phyloP scores from a whole-genome alignment of 2,113 vertebrate species.

The Indicator maculatus region DNA sequence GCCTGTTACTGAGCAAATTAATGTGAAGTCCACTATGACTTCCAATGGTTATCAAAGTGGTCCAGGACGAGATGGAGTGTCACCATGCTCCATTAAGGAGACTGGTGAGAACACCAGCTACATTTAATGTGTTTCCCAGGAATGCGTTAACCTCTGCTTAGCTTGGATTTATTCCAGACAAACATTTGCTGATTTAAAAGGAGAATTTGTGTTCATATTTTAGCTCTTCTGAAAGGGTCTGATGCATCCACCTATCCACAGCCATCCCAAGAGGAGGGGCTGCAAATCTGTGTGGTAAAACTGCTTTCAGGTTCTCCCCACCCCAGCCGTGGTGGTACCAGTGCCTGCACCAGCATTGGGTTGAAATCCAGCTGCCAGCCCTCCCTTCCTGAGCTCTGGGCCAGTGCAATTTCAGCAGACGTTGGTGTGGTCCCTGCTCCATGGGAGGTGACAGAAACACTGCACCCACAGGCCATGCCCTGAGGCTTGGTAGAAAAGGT shows the following conservation, averaged over 20 bases:
- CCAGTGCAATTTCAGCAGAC: background rate
- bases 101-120: background rate
- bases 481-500: background rate
- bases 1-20: conserved; percentile 25
- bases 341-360: background rate
- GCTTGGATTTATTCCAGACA: conserved; percentile 53
- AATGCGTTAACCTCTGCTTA: conserved; percentile 53
- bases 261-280: background rate
- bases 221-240: conserved; percentile 10
- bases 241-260: background rate
- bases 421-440: fast-evolving
- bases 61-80: background rate
- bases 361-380: background rate
- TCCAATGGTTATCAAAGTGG: conserved; percentile 12
- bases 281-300: background rate
- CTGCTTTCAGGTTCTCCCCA: background rate
- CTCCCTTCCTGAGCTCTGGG: background rate
- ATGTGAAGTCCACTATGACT: background rate
- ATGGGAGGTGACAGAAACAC: fast-evolving
- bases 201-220: conserved; percentile 18
- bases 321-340: fast-evolving
- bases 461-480: background rate
- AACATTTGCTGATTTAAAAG: conserved; percentile 57
- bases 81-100: conserved; percentile 33
- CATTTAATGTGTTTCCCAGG: conserved; percentile 32